Evolutionary conservation across 2,113 vertebrate genomes (phyloP).

Genomic region (Phaethornis superciliosus): DNA sequence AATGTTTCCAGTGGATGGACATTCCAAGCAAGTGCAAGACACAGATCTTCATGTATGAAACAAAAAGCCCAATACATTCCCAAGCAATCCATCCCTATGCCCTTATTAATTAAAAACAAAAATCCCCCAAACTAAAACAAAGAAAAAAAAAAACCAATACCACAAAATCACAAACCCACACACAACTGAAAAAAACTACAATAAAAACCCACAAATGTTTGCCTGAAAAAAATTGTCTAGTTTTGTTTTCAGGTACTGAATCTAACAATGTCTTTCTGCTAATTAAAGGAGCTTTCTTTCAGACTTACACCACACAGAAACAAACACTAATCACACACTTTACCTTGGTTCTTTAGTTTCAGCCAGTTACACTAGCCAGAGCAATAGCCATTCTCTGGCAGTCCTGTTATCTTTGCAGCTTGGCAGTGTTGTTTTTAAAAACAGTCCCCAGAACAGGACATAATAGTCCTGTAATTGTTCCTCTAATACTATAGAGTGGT

Average conservation of each 20-base stretch:
- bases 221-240: neutral
- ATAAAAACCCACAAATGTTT: neutral
- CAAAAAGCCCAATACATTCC: neutral
- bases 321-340: neutral
- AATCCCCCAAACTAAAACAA: no score
- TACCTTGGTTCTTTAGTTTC: neutral
- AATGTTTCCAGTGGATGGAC: neutral
- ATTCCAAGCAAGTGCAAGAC: neutral
- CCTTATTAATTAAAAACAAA: neutral
- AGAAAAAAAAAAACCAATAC: no score
- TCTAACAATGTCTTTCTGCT: neutral
- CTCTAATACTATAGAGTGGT: neutral
- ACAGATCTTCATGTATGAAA: neutral
- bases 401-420: neutral
- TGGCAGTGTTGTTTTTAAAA: neutral
- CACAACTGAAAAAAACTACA: no score
- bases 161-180: no score
- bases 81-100: neutral
- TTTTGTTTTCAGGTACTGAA: neutral
- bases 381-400: neutral
- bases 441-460: constrained; percentile 1
- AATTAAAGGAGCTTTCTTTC: neutral
- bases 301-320: neutral
- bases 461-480: constrained; percentile 3
- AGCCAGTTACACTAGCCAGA: neutral